Evolutionary conservation across 2,888 invertebrate genomes (phyloP).

Genomic region (Muscina levida): DNA sequence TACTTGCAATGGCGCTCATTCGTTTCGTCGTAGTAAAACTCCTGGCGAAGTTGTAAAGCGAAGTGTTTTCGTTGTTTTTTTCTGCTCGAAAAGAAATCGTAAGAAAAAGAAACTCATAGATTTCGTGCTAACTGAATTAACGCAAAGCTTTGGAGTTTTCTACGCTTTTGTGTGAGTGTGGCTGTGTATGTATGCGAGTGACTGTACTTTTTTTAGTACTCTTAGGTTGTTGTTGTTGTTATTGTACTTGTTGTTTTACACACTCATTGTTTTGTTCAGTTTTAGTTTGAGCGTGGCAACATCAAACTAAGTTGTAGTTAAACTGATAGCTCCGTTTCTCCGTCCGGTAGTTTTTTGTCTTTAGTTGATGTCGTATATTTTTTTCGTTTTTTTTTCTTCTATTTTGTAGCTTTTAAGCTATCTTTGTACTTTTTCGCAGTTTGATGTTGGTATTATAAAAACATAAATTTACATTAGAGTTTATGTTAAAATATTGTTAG

Average conservation of each 20-base stretch:
- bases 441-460: conserved; percentile 50
- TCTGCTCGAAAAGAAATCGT: conserved; percentile 22
- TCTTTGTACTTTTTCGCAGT: conserved; percentile 1
- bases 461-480: conserved; percentile 58
- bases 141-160: conserved; percentile 55
- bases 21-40: conserved; percentile 39
- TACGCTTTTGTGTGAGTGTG: not conserved
- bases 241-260: too few species aligned
- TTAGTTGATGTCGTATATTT: too few species aligned
- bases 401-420: not conserved
- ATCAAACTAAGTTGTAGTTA: conserved; percentile 61
- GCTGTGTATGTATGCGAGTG: too few species aligned
- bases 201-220: conserved; percentile 7
- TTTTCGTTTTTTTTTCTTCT: conserved; percentile 13
- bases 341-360: conserved; percentile 3
- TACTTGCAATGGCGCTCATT: not conserved
- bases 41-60: conserved; percentile 49
- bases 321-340: conserved; percentile 60
- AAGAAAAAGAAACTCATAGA: conserved; percentile 51
- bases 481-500: conserved; percentile 46
- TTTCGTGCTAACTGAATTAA: conserved; percentile 65
- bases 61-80: not conserved
- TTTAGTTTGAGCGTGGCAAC: conserved; percentile 32
- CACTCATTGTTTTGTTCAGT: conserved; percentile 5
- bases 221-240: conserved; percentile 41